Evolutionary conservation across 2,888 invertebrate genomes (phyloP), one percentile per base, ranked within the genome.

Genomic region (Ormyrus thymus): DNA sequence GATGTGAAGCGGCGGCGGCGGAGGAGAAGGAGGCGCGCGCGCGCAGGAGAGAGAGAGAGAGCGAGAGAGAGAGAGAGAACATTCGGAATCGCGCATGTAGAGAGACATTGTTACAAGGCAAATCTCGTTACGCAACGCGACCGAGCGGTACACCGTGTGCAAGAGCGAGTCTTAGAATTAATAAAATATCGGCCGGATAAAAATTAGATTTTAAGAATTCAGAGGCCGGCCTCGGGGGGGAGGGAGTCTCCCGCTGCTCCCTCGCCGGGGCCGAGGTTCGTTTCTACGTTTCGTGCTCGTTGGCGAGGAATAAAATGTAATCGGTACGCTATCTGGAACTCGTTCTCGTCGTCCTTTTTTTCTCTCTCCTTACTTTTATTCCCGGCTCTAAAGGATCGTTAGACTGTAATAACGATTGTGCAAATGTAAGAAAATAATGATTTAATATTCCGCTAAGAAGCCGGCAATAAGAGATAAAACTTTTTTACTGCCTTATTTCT

Each of bases 81-180:
- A 82, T 1, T 29, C 29, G 29, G 29, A 29, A 29, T 50, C 61
- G 50, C 56, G 59, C 53, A 15, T 46, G 48, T 29, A 65, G 10
- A 46, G 77, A 84, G 84, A 86, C 83, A 87, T 87, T 86, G 89
- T 88, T 88, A 87, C 87, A 88, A 88, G 86, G 88, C 87, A 87
- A 89, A 89, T 87, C 84, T 86, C 86, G 86, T 89, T 89, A 87
- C 87, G 87, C 86, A 89, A 89, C 84, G 83, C 79, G 73, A 29
- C 81, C 48, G 58, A 68, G 74, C 29, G 29, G 11, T 73, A 11
- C 11, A 46, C 8, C 3, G 10, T 7, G 61, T 15, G 48, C 11
- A 55, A 9, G 58, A n/a, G 48, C 15, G 43, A n/a, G 66, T 45
- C 62, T 59, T 69, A 13, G 69, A 68, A 80, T 80, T 80, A 80